phyloP scores from a whole-genome alignment of 2,113 vertebrate genomes.

The Pseudonaja textilis region DNA sequence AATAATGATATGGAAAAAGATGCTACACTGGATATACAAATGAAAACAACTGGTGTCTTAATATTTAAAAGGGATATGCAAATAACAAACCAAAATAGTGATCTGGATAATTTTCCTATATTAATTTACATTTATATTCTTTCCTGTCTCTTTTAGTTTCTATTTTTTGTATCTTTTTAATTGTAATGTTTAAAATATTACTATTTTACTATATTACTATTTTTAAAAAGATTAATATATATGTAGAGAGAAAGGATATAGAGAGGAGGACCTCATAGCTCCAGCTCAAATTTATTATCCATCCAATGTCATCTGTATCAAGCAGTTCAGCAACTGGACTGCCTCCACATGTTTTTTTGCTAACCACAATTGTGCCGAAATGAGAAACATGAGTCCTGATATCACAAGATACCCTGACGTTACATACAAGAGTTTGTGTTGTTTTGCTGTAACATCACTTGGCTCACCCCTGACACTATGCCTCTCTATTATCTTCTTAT shows the following conservation, averaged over 20 bases:
- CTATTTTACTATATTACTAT: not conserved
- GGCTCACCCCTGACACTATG: not conserved
- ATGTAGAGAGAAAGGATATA: not conserved
- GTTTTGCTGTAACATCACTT: not conserved
- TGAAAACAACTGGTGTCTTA: too few species aligned
- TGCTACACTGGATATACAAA: too few species aligned
- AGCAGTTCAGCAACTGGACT: not conserved
- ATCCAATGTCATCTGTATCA: not conserved
- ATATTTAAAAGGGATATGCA: too few species aligned
- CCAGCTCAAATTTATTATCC: not conserved
- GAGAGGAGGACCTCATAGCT: not conserved
- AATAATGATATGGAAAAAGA: too few species aligned
- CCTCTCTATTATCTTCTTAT: not conserved
- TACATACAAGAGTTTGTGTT: not conserved
- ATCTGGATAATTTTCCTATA: not conserved
- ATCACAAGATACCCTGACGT: not conserved
- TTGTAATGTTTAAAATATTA: not conserved
- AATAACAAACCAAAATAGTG: too few species aligned
- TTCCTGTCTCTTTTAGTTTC: not conserved
- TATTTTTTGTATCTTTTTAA: not conserved
- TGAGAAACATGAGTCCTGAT: not conserved
- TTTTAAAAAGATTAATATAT: not conserved
- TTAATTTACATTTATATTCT: not conserved
- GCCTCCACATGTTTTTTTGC: not conserved
- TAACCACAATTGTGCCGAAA: not conserved